Base-by-base conservation (phyloP, 2,888 invertebrate species). In the Thymelicus acteon region DNA sequence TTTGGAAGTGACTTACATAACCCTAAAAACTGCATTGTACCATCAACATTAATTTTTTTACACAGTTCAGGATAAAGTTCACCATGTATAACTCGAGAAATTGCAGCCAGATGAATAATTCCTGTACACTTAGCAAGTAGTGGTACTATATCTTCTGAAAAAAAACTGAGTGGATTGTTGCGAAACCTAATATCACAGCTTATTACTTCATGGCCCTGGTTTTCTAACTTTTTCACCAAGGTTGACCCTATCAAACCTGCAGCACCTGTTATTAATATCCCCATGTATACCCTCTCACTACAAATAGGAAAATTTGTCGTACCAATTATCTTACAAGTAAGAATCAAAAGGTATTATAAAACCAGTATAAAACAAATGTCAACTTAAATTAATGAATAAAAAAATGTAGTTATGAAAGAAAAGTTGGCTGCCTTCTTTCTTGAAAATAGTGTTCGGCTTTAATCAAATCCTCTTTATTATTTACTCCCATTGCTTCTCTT, bases 1-100 rank as follows among this genome's bases (percentile, higher is more conserved):
- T 47, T 47, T 47, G 47, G 47, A 47, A 47, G 47, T 47, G 47
- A 47, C 47, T 47, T 47, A 47, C 47, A 47, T 47, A 47, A 47
- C 47, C 47, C 47, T 47, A 47, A 47, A 47, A 47, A 47, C 47
- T 47, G 47, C 47, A 47, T 47, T 47, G 47, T 47, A 47, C 47
- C 47, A 47, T 47, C 47, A 47, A 47, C 47, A 47, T 47, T 47
- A 47, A 47, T 47, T 47, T 47, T 47, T 47, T 10, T 47, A 47
- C 47, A 47, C 47, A 47, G 47, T 47, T 47, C 47, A 47, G 47
- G 47, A 47, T 47, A 47, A 47, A 47, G 47, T 47, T 47, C 47
- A 47, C 47, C 47, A 47, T 47, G 47, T 47, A 47, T 47, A 47
- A 47, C 47, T 47, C 47, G 47, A 47, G 47, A 47, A 47, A 47